Conservation (phyloP, 2,797 vertebrate species). For the Poecile montanus region DNA sequence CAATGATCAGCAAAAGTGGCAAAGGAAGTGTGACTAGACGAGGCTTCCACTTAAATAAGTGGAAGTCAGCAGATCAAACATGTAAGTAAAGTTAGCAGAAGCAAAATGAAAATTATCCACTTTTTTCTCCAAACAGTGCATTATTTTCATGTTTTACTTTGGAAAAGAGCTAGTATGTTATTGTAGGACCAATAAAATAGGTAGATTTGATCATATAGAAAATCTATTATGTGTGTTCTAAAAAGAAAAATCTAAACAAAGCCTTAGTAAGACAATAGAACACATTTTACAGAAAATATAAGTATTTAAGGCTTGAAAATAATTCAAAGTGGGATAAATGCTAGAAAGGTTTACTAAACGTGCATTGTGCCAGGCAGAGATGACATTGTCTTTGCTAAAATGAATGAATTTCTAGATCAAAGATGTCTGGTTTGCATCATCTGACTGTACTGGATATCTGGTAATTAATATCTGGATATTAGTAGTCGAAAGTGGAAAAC, state of each 20-base stretch:
- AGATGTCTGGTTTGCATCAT: not conserved
- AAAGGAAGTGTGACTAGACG: not conserved
- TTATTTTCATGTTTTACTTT: not conserved
- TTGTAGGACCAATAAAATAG: not conserved
- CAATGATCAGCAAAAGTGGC: not conserved
- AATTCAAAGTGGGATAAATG: not conserved
- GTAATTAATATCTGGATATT: not conserved
- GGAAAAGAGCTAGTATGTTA: not conserved
- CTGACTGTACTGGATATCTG: not conserved
- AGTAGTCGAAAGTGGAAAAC: not conserved
- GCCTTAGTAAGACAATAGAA: not conserved
- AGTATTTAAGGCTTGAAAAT: not conserved
- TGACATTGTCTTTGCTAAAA: not conserved
- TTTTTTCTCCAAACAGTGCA: accelerated
- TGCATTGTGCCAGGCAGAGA: not conserved
- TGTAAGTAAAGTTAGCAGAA: not conserved
- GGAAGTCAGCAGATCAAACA: not conserved
- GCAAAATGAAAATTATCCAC: not conserved
- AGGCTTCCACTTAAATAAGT: not conserved
- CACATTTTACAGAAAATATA: not conserved
- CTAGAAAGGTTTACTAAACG: not conserved
- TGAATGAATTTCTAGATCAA: not conserved
- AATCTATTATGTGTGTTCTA: not conserved
- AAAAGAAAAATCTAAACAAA: not conserved
- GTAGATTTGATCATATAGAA: not conserved